Evolutionary conservation across 2,113 vertebrate genomes (phyloP), one percentile per base, ranked within the genome.

Genomic region (Erpornis zantholeuca): DNA sequence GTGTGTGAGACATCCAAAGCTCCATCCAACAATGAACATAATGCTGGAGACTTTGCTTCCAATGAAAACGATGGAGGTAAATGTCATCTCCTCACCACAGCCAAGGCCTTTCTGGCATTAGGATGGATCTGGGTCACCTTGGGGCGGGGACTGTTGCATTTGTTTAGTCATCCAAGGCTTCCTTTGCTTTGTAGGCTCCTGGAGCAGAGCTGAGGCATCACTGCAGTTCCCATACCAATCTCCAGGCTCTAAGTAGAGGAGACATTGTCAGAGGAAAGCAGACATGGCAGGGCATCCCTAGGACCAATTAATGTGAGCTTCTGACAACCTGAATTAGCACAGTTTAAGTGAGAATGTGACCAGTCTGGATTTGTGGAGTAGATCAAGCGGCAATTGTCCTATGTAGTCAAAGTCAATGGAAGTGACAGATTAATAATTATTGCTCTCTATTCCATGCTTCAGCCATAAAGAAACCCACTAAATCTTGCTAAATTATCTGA

Each of bases 401-500:
- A 2, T 11, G 27, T 12, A 86, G 45, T 92, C 89, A 95, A 92
- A 95, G 93, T 87, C 86, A 95, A 85, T 76, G 61, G 54, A 95
- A 94, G 27, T 69, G 87, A 92, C 63, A 87, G 77, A 82, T 89
- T 94, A 96, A 84, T 92, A 91, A 97, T 96, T 85, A 89, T 80
- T 92, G 61, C 78, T 87, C 78, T 87, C 36, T 57, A 47, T 65
- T 76, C 84, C 42, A 61, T 72, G 40, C 35, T 82, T 85, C 35
- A 65, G 59, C 63, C 84, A 92, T 92, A 95, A 94, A 89, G n/a
- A 73, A 95, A 91, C 57, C 57, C 66, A 89, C 72, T 96, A 90
- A 86, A 83, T 93, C 88, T 90, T 6, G 2, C 56, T 60, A 72
- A 85, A 92, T 91, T 78, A 82, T 76, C 40, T 91, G 65, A 82